Percentiles rank a stretch among this genome's conserved stretches.
Evolutionary conservation across 2,113 vertebrate genomes (phyloP).

Genomic region (Charadrius vociferus): DNA sequence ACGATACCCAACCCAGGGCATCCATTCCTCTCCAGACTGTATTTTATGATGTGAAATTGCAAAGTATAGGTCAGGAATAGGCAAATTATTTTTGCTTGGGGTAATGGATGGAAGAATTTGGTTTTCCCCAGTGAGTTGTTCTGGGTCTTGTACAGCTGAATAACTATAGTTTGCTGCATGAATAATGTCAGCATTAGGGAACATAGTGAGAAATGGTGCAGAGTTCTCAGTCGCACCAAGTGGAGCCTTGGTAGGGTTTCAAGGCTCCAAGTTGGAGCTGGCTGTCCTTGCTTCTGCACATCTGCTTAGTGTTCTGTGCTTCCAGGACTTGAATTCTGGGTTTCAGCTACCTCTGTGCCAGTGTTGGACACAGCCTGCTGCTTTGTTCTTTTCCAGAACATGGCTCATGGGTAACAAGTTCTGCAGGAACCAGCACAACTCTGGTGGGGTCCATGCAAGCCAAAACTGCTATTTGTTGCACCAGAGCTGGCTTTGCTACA

Average conservation of each 20-base stretch:
- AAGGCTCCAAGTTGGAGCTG: not conserved
- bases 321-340: not conserved
- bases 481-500: not conserved
- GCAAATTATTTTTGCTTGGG: not conserved
- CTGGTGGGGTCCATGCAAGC: not conserved
- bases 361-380: not conserved
- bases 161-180: not conserved
- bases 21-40: not conserved
- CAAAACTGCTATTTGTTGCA: not conserved
- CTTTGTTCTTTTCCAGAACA: not conserved
- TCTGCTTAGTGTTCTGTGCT: not conserved
- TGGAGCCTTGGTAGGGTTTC: not conserved
- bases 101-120: not conserved
- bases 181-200: not conserved
- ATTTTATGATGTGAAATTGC: not conserved
- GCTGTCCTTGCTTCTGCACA: not conserved
- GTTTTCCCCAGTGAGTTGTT: not conserved
- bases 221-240: rapidly evolving
- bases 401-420: not conserved
- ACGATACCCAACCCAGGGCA: not conserved
- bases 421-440: not conserved
- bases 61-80: not conserved
- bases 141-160: not conserved
- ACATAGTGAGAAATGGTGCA: not conserved
- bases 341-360: rapidly evolving